Percentiles rank a stretch among this genome's conserved stretches.
phyloP scores from a whole-genome alignment of 2,113 vertebrate species.

The Fulmarus glacialis region DNA sequence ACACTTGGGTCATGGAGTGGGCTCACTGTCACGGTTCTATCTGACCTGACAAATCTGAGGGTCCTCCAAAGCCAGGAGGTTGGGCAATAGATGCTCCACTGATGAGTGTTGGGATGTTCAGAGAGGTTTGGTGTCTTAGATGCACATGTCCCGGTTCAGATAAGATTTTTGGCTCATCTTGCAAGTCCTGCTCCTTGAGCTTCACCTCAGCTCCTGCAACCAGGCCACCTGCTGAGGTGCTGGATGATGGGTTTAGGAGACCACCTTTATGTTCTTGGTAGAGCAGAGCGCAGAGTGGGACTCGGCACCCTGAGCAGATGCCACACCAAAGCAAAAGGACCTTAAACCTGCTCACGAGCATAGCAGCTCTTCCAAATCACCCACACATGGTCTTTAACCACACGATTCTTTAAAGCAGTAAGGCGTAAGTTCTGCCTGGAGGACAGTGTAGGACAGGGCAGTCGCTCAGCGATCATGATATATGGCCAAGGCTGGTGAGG shows the following conservation, averaged over 20 bases:
- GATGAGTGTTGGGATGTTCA: background rate
- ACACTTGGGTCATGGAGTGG: background rate
- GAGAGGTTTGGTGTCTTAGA: background rate
- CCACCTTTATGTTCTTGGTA: background rate
- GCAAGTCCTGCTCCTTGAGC: background rate
- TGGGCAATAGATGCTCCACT: background rate
- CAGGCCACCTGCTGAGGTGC: background rate
- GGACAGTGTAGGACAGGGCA: background rate
- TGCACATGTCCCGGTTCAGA: rapidly evolving
- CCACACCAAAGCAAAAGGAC: background rate
- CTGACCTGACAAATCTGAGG: background rate
- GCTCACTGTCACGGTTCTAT: rapidly evolving
- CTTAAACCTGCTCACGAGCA: background rate
- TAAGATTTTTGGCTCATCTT: background rate
- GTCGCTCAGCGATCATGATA: rapidly evolving
- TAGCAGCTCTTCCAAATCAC: background rate
- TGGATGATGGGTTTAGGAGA: background rate
- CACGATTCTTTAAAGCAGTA: background rate
- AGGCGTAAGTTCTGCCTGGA: background rate
- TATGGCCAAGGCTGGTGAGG: background rate
- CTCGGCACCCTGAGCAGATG: background rate
- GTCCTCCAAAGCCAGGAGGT: background rate
- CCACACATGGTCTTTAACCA: rapidly evolving
- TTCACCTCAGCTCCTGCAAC: background rate
- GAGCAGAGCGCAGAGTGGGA: background rate